phyloP scores from a whole-genome alignment of 2,888 invertebrate species.

The Augiades crinisus region DNA sequence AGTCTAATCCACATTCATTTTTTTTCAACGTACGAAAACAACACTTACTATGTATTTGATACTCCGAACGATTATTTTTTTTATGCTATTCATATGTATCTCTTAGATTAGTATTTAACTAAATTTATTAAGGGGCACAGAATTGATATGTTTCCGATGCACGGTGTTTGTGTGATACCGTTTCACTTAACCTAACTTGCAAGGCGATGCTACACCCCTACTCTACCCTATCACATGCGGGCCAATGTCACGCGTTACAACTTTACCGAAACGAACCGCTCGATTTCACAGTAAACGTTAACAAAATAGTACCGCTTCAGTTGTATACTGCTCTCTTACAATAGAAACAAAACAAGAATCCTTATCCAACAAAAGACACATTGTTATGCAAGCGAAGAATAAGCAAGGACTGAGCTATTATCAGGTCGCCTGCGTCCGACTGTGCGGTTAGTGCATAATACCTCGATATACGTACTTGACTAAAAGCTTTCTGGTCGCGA shows the following conservation, averaged over 20 bases:
- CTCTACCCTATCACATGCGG: constrained; percentile 77
- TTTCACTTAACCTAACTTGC: constrained; percentile 79
- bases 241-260: constrained; percentile 69
- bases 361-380: constrained; percentile 18
- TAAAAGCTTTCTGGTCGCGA: constrained; percentile 22
- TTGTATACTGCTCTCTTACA: constrained; percentile 3
- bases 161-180: constrained; percentile 85
- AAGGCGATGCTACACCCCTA: constrained; percentile 78
- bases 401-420: constrained; percentile 55
- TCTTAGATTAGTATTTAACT: constrained; percentile 79
- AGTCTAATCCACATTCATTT: constrained; percentile 53
- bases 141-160: constrained; percentile 90
- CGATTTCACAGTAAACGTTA: constrained; percentile 66
- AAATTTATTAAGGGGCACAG: constrained; percentile 87
- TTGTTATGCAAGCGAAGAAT: constrained; percentile 22
- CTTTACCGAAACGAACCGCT: constrained; percentile 57
- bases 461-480: constrained; percentile 31
- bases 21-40: constrained; percentile 69
- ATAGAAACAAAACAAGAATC: constrained; percentile 8
- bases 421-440: constrained; percentile 36
- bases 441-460: constrained; percentile 30
- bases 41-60: constrained; percentile 77
- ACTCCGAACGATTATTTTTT: constrained; percentile 75
- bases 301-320: constrained; percentile 19
- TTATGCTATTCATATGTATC: constrained; percentile 77